Evolutionary conservation across 1,140 invertebrate genomes (phyloP), one percentile per base, ranked within the genome.

Genomic region (Linepithema humile): DNA sequence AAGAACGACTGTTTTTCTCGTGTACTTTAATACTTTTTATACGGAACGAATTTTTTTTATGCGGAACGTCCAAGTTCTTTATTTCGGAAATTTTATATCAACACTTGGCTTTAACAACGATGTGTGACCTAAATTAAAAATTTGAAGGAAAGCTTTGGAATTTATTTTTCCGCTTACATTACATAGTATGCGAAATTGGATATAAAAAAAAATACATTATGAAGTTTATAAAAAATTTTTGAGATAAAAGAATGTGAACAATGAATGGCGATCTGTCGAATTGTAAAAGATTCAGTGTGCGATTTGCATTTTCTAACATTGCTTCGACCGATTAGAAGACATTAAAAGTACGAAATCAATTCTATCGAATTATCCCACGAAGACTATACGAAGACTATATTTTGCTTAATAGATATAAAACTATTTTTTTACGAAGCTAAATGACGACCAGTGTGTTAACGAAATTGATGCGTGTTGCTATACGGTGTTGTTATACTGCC

Each of bases 381-480:
- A 9, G 15, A 45, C 43, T 53, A 48, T 40, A 64, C 32, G 29
- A 64, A 45, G 40, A 65, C 10, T 64, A n/a, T n/a, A 75, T 77
- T 48, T 5, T 43, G n/a, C 23, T 4, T 57, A 23, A 7, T 64
- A 64, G 23, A 45, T 7, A 35, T 4, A 57, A 6, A 23, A 55
- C 7, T 29, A 35, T 45, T 65, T 77, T 69, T 75, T 75, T 75
- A 60, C 5, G 35, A 6, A 60, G 3, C 17, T 40, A 60, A 74
- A 38, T 26, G n/a, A 45, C 43, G 55, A 74, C 55, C 26, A 60
- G 12, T 65, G 29, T 57, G 10, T 64, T 48, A 35, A 65, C 2
- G 38, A 20, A 64, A 77, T 65, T 15, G 10, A 50, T 59, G 60
- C 20, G 40, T 10, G 45, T 9, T 5, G 32, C 20, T 32, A 23